Percentiles rank a stretch among this genome's conserved stretches.
Conservation (phyloP, 2,797 vertebrate genomes). For the Anguilla pacifica region DNA sequence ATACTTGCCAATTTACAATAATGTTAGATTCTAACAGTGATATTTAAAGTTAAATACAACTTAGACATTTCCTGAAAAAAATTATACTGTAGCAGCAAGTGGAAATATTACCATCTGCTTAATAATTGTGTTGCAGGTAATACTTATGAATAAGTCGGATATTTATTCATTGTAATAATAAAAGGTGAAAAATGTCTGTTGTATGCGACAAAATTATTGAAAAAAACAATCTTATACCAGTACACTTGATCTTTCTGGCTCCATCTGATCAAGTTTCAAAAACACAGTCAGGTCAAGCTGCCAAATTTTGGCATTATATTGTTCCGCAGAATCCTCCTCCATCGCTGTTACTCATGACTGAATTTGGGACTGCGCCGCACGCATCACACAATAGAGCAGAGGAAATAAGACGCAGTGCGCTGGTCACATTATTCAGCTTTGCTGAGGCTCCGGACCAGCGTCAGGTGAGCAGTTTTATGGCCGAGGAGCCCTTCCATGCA, state of each 20-base stretch:
- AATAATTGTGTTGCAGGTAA: not conserved
- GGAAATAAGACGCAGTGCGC: not conserved
- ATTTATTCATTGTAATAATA: conserved; percentile 4
- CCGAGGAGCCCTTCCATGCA: not conserved
- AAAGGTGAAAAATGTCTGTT: not conserved
- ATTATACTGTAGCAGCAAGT: not conserved
- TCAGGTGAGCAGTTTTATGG: not conserved
- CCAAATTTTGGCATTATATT: not conserved
- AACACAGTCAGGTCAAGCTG: not conserved
- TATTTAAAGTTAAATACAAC: not conserved
- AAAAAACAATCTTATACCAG: not conserved
- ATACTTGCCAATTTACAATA: not conserved
- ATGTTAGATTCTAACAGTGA: not conserved
- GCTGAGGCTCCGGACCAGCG: not conserved
- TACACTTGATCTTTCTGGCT: not conserved
- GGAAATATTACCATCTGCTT: not conserved
- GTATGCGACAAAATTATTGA: not conserved
- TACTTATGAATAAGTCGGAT: not conserved
- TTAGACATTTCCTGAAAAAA: not conserved
- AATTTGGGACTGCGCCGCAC: no score
- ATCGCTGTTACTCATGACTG: not conserved
- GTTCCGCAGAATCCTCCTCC: not conserved
- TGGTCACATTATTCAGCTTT: not conserved
- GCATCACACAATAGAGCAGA: not conserved
- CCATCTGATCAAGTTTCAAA: not conserved